Base-by-base conservation (phyloP, 1,140 invertebrate species). In the Acromyrmex heyeri region DNA sequence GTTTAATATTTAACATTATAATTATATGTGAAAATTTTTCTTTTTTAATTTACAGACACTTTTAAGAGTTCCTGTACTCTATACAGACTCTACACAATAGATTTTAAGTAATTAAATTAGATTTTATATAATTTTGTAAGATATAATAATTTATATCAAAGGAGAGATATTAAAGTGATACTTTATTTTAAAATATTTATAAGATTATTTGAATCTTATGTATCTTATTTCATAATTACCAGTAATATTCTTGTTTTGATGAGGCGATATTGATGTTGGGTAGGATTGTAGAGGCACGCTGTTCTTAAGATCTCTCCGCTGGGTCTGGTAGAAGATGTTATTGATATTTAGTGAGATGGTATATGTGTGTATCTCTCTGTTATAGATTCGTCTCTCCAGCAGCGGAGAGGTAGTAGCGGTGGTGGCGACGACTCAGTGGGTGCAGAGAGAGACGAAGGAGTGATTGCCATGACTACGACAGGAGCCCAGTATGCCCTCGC, bases 401-500 rank as follows among this genome's bases (percentile, higher is more conserved):
- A 91, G 90, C 91, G 91, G 88, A 92, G 89, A 93, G 91, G 92
- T 72, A 89, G 88, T 86, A 91, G 88, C 78, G 64, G 92, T 89
- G 92, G 91, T 88, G 90, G 91, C 86, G 91, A 93, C 92, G 91
- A 93, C 92, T 93, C 93, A 81, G 87, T 88, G 79, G 91, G 91
- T 89, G 87, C 87, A 90, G 92, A 95, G 79, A 94, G 92, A 92
- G 91, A 91, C 90, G 92, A 94, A 94, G 94, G 92, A 93, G 92
- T 92, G 87, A 95, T 95, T 94, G 91, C 94, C 94, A 95, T 95
- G 95, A 95, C 95, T 95, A 95, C 95, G 86, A 95, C 94, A 75
- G 95, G 95, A 95, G 94, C 94, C 89, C 94, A 95, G 91, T 95
- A 95, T 90, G 92, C 95, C 92, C 94, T 95, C 69, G 92, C 94